Base-by-base conservation (phyloP, 2,113 vertebrate species). In the Paralichthys olivaceus region DNA sequence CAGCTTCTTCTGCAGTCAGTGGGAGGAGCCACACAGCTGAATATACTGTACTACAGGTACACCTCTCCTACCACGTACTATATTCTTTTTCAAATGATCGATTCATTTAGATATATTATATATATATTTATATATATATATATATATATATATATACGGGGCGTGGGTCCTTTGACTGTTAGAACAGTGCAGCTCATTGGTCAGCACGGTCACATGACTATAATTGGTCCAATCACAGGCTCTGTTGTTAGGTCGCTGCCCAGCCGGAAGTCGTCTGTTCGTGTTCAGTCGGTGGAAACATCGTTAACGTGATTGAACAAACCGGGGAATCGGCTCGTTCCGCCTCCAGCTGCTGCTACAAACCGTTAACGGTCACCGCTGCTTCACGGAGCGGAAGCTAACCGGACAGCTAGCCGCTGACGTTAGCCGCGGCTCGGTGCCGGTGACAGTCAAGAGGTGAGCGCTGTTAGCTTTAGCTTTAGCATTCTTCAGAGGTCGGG, bases 391-490 rank as follows among this genome's bases (percentile, higher is more conserved):
- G 61, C 51, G 64, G 28, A 55, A 40, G 65, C 67, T 51, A 67
- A 69, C 62, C 32, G 56, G 66, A 1, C 43, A 6, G 83, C 57
- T 49, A 45, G 13, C 45, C 1, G 64, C 57, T 76, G 55, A 0
- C 70, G 55, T 28, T 54, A 62, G 61, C 78, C 7, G 32, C 9
- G 5, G 70, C 66, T 56, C 49, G 49, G 64, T 53, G 29, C 75
- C 75, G 57, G 75, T 63, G 20, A n/a, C n/a, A n/a, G n/a, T n/a
- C n/a, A n/a, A 66, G 54, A 80, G 86, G 86, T 88, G 59, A 88
- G 86, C 68, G 3, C 7, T n/a, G 70, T 66, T 76, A 72, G 72
- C 79, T 26, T 70, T 77, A 72, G 72, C 79, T 20, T 61, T 34
- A 58, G 43, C 45, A 40, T 77, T n/a, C 13, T 13, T 57, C 37